Conservation (phyloP, 2,113 vertebrate genomes). For the Vidua macroura region DNA sequence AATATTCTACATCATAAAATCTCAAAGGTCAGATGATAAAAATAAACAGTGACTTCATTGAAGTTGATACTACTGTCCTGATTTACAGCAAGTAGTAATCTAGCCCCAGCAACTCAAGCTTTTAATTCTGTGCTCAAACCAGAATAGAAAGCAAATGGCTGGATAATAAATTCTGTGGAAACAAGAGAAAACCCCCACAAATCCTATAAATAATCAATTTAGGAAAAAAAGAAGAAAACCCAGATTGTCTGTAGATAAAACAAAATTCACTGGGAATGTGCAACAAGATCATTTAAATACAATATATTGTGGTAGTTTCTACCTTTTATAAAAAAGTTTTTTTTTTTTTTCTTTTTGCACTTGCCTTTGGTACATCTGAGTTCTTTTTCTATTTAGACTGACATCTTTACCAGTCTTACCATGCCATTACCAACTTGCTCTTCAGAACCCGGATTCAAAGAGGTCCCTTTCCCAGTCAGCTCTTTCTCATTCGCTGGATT, state of each 20-base stretch:
- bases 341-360: accelerated
- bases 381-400: not conserved
- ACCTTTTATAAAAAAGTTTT: not conserved
- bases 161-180: slow-evolving; percentile 43
- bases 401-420: not conserved
- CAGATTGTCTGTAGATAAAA: not conserved
- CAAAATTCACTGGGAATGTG: not conserved
- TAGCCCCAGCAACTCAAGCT: not conserved
- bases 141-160: slow-evolving; percentile 32
- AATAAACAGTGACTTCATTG: slow-evolving; percentile 13
- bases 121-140: not conserved
- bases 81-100: slow-evolving; percentile 20
- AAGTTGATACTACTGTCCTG: not conserved
- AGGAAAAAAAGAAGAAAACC: not conserved
- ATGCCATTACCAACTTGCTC: not conserved
- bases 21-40: slow-evolving; percentile 23
- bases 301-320: not conserved
- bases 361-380: not conserved
- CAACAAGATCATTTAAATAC: not conserved
- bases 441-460: not conserved
- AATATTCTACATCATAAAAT: not conserved
- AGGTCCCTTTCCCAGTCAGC: not conserved
- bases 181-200: not conserved
- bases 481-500: not conserved
- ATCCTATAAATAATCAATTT: not conserved